Conservation (phyloP, 2,888 invertebrate genomes). For the Dynastes maya region DNA sequence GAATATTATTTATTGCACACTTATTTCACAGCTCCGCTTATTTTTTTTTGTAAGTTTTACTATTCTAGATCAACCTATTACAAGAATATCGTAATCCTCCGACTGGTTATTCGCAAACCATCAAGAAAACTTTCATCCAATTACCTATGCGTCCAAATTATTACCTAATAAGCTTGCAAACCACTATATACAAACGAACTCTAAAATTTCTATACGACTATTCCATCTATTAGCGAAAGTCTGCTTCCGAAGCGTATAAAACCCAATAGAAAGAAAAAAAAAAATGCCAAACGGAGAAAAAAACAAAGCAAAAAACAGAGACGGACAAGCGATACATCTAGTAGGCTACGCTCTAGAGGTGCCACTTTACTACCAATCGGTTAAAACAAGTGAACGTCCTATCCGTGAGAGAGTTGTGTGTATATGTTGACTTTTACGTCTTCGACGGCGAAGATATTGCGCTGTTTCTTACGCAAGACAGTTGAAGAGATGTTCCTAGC, state of each 20-base stretch:
- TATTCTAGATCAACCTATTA: no score
- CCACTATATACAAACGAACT: no score
- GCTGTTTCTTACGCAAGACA: background rate
- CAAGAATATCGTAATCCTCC: no score
- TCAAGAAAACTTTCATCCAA: no score
- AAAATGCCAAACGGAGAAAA: background rate
- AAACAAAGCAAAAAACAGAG: background rate
- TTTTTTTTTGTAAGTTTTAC: no score
- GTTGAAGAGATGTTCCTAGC: no score
- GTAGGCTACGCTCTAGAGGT: background rate
- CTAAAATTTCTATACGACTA: background rate
- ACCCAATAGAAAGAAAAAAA: background rate
- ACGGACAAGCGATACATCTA: background rate
- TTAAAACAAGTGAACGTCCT: slow-evolving; percentile 3
- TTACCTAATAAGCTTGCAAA: no score
- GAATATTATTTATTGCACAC: no score
- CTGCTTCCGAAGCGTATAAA: background rate
- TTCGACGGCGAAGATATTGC: background rate
- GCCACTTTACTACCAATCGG: background rate
- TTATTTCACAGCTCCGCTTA: no score
- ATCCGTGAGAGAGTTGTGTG: slow-evolving; percentile 7
- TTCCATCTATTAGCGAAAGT: background rate
- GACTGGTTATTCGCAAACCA: no score
- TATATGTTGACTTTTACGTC: slow-evolving; percentile 5
- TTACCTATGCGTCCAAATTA: no score